Conservation (phyloP, 1,140 invertebrate genomes). For the Onthophagus taurus region DNA sequence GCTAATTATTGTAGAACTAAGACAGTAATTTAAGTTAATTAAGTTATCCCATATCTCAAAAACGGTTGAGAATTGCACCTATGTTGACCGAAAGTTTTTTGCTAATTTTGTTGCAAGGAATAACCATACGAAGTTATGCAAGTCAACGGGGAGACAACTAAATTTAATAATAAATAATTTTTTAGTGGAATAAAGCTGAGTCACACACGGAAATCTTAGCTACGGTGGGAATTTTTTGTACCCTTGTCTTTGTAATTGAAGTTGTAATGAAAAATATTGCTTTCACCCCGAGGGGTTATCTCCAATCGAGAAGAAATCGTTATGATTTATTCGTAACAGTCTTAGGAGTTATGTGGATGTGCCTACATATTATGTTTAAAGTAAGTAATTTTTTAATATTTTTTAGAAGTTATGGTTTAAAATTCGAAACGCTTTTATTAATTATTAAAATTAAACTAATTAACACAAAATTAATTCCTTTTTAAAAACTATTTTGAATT, state of each 20-base stretch:
- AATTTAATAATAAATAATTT: neutral
- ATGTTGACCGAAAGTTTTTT: neutral
- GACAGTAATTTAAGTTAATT: too few species aligned
- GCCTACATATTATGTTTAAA: slow-evolving; percentile 82
- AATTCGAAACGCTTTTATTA: neutral
- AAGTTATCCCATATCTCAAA: neutral
- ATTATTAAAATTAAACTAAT: neutral
- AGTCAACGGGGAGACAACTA: neutral
- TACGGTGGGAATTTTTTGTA: slow-evolving; percentile 76
- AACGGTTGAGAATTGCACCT: too few species aligned
- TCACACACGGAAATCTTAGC: slow-evolving; percentile 71
- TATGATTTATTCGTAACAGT: slow-evolving; percentile 97
- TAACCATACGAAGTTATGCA: neutral
- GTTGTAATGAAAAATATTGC: slow-evolving; percentile 98
- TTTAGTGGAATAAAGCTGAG: slow-evolving; percentile 74
- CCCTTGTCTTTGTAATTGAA: slow-evolving; percentile 80
- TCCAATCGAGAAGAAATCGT: slow-evolving; percentile 94
- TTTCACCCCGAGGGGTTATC: slow-evolving; percentile 96
- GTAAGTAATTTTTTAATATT: slow-evolving; percentile 40
- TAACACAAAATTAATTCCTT: neutral
- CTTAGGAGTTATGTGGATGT: slow-evolving; percentile 93
- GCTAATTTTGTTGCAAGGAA: too few species aligned
- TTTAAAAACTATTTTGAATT: too few species aligned
- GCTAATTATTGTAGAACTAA: too few species aligned
- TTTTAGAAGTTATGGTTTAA: too few species aligned